phyloP scores from a whole-genome alignment of 2,113 vertebrate species.

The Bos javanicus region DNA sequence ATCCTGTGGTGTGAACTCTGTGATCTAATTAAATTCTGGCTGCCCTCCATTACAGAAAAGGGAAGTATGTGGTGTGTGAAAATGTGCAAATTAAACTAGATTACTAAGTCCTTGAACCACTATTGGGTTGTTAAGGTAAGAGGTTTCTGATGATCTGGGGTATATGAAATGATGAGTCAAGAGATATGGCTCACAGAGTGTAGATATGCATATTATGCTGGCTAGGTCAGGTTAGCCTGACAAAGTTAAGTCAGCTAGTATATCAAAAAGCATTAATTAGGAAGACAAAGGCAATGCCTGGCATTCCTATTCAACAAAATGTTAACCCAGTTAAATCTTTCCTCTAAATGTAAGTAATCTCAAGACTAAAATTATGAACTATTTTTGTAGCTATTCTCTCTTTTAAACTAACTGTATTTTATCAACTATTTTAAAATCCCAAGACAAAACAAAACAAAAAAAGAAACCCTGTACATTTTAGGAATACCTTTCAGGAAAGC shows the following conservation, averaged over 20 bases:
- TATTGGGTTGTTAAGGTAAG: background rate
- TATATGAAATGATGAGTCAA: background rate
- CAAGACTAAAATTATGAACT: background rate
- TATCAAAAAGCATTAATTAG: background rate
- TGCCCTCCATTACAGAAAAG: slow-evolving; percentile 53
- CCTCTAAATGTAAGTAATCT: background rate
- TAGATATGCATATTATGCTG: background rate
- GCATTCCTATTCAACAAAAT: background rate
- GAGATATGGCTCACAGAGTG: background rate
- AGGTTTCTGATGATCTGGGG: background rate
- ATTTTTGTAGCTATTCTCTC: background rate
- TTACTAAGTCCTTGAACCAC: slow-evolving; percentile 15
- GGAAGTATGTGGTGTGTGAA: slow-evolving; percentile 58
- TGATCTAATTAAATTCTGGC: slow-evolving; percentile 63
- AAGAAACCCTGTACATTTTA: background rate
- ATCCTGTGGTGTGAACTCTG: slow-evolving; percentile 49
- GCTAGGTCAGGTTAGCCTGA: background rate
- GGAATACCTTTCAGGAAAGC: background rate
- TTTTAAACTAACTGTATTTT: background rate
- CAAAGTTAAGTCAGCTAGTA: background rate
- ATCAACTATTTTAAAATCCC: background rate
- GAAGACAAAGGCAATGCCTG: background rate
- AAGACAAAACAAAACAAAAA: background rate
- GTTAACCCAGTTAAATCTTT: background rate
- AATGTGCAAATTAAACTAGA: slow-evolving; percentile 48